Evolutionary conservation across 30 jellyfish, hydroid and myxozoan genomes (phyloP), one percentile per base, ranked within the genome.

Genomic region (Mastigias papua): DNA sequence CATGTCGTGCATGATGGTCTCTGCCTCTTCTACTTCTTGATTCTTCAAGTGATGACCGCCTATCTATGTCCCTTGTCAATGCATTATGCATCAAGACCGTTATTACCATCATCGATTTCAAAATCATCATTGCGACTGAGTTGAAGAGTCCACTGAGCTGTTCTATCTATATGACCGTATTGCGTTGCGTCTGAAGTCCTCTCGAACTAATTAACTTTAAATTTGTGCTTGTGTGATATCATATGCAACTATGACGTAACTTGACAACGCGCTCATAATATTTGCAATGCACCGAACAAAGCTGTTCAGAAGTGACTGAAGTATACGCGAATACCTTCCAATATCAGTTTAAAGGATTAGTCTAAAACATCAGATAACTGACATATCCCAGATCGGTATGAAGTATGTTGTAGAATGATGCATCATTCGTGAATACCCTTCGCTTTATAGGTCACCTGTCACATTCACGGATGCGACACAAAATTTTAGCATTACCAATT

Each of bases 181-280:
- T 21, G 67, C 9, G 9, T 54, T 54, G 67, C 17, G 27, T 54
- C 27, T 21, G 3, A 54, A 54, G 25, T 11, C 67, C 25, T 54
- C 67, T 54, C 0, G 6, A 54, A 54, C 67, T 19, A 54, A 54
- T 10, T 19, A 6, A 21, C 67, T 7, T 63, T 13, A 63, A 25
- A 63, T 17, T 25, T 27, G 74, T 63, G 74, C 7, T 17, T 13
- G 74, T 20, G 21, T 23, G 74, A 63, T 17, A 25, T 63, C 26
- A 63, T 25, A n/a, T 5, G 6, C 46, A 63, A 27, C 7, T 22
- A 11, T 5, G 30, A 72, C 0, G 71, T 67, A 30, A 34, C 57
- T 80, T 80, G 90, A 80, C 90, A 80, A 80, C 81, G 90, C 80
- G 54, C 75, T 80, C 81, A 25, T 20, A 80, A 80, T 80, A 80